Evolutionary conservation across 2,888 invertebrate genomes (phyloP), one percentile per base, ranked within the genome.

Genomic region (Mayetiola destructor): DNA sequence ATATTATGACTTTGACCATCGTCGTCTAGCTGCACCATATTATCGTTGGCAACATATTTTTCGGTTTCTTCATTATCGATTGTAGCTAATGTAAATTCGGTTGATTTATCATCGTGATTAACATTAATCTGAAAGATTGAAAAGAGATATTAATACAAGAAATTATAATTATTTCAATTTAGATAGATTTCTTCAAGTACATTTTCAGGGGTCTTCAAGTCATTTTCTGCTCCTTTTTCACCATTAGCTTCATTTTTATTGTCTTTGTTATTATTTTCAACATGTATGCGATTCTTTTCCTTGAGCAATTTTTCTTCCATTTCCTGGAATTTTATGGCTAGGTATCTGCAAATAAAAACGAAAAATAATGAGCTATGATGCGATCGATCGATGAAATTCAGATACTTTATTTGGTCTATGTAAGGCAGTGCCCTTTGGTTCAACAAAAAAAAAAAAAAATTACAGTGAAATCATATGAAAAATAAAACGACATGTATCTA

Each of bases 251-350:
- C 62, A 18, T 66, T 64, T 39, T 69, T 69, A 6, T 64, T 64
- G 3, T 72, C 70, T 57, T 72, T 68, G 57, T 68, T 59, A 54
- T 58, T 59, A 56, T 59, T 58, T 32, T 62, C 64, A 57, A 58
- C 58, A 30, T 63, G 64, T 57, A 66, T 64, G 62, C 75, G 74
- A 63, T 77, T 80, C 62, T 81, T 80, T 62, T 85, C 84, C 63
- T 80, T 77, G 65, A 82, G 79, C 59, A 86, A 79, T 71, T 87
- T 84, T 61, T 85, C 85, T 70, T 89, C 88, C 83, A 88, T 85
- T 72, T 90, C 88, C 74, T 85, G 82, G 67, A 88, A 90, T 68
- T 89, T 89, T 58, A 87, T 72, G 12, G 85, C 85, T 56, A 90
- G 73, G 67, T 89, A 89, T 72, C 87, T 84, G 67, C 21, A 74